Evolutionary conservation across 2,797 vertebrate genomes (phyloP).

Genomic region (Catharus ustulatus): DNA sequence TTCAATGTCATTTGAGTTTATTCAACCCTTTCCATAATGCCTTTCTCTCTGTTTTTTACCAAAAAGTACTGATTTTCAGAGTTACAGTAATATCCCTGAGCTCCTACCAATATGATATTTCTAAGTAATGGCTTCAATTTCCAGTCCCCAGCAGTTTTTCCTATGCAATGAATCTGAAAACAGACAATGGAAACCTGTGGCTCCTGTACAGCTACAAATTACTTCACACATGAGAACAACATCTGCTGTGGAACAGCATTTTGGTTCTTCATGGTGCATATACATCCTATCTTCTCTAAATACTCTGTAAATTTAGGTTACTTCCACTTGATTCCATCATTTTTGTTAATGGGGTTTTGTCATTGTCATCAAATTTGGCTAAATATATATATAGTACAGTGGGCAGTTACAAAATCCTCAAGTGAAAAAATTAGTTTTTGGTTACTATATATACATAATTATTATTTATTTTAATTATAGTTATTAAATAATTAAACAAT

Average conservation of each 20-base stretch:
- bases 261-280: not conserved
- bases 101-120: not conserved
- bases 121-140: not conserved
- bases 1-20: not conserved
- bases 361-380: not conserved
- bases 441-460: not conserved
- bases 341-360: not conserved
- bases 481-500: too few relatives aligned
- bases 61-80: not conserved
- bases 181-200: not conserved
- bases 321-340: not conserved
- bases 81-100: not conserved
- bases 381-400: not conserved
- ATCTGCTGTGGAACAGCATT: not conserved
- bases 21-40: not conserved
- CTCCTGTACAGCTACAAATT: not conserved
- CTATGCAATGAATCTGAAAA: not conserved
- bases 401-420: not conserved
- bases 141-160: not conserved
- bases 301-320: not conserved
- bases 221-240: not conserved
- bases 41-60: not conserved
- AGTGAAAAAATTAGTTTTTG: not conserved
- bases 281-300: not conserved
- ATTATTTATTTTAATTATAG: too few relatives aligned